Percentiles rank a stretch among this genome's conserved stretches.
Conservation (phyloP, 2,113 vertebrate species). For the Paramormyrops kingsleyae region DNA sequence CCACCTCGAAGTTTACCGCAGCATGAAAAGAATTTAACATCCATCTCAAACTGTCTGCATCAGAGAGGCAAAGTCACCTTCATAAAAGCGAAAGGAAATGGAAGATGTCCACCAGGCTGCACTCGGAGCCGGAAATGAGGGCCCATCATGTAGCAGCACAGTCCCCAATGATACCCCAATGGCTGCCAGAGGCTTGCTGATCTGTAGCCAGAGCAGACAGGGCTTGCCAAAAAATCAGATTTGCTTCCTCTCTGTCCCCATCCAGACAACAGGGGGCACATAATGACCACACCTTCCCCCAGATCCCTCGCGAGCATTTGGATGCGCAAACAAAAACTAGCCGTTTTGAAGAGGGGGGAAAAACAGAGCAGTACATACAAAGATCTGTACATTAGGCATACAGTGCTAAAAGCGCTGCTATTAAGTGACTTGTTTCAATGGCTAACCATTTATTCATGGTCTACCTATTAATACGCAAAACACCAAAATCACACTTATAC, state of each 20-base stretch:
- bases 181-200: neutral
- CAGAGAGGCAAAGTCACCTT: slow-evolving; percentile 10
- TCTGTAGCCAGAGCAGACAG: neutral
- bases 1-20: neutral
- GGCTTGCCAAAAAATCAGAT: slow-evolving; percentile 6
- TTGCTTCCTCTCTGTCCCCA: neutral
- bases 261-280: neutral
- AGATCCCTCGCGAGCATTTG: neutral
- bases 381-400: neutral
- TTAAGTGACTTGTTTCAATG: neutral
- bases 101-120: neutral
- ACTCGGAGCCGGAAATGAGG: neutral
- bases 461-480: neutral
- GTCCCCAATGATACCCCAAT: neutral
- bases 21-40: neutral
- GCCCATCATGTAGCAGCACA: neutral
- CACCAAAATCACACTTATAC: neutral
- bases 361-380: neutral
- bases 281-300: slow-evolving; percentile 5
- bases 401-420: neutral
- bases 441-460: neutral
- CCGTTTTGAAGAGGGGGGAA: neutral
- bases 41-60: neutral
- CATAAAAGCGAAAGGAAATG: neutral
- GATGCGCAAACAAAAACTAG: neutral